A percentile compares a stretch with the other conserved stretches of the same genome.
Conservation (phyloP, 2,113 vertebrate genomes). For the Notiomystis cincta region DNA sequence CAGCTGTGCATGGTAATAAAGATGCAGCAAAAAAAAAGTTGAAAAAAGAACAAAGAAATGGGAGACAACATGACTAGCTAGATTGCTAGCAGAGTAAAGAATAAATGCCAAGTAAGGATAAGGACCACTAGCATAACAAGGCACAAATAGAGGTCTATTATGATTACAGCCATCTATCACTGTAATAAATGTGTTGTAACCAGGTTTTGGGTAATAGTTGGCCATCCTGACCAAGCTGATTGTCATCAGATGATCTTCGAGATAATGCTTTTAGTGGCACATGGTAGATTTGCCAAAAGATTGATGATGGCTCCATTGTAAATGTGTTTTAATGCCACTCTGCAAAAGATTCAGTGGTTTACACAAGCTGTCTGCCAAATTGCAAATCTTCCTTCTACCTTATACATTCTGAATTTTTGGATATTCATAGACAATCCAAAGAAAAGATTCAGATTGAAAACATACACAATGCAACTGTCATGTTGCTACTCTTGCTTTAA, state of each 20-base stretch:
- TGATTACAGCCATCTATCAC: not conserved
- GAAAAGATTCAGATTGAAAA: not conserved
- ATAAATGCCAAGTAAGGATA: not conserved
- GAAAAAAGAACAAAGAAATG: not conserved
- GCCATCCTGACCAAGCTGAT: not conserved
- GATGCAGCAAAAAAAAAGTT: not conserved
- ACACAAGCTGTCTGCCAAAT: not conserved
- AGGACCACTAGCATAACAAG: not conserved
- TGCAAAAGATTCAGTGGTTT: not conserved
- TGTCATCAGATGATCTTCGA: constrained; percentile 12
- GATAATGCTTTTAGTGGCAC: not conserved
- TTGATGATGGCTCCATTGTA: not conserved
- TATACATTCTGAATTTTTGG: not conserved
- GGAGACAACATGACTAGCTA: not conserved
- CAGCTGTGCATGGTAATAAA: not conserved
- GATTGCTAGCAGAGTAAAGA: not conserved
- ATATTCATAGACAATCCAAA: not conserved
- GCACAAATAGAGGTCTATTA: not conserved
- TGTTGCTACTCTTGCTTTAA: not conserved
- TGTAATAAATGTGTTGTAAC: not conserved
- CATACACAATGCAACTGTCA: not conserved
- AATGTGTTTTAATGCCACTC: not conserved
- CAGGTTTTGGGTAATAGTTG: not conserved
- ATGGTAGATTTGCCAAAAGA: not conserved
- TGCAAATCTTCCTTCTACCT: not conserved